Evolutionary conservation across 2,113 vertebrate species (phyloP).

Genomic region (Tiliqua scincoides): DNA sequence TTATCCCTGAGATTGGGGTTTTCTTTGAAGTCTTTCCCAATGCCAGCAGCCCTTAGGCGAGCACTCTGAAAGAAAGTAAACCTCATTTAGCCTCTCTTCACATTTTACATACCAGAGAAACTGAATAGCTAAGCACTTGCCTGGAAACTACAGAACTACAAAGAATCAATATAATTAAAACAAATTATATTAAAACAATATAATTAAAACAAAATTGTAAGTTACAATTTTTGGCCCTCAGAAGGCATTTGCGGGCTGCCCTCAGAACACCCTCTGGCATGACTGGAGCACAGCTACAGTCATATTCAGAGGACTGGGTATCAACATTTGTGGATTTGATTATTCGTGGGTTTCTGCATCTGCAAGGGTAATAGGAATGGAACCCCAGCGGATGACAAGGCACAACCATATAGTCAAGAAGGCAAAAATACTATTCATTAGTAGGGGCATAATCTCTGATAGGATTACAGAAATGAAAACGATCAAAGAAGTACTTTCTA

Average conservation of each 20-base stretch:
- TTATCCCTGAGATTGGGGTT: conserved; percentile 99
- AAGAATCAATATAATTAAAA: background rate
- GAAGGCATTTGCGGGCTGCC: no score
- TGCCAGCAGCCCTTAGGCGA: conserved; percentile 92
- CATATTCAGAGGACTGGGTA: no score
- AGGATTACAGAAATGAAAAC: background rate
- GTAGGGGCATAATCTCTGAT: background rate
- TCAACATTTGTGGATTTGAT: no score
- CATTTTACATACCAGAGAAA: background rate
- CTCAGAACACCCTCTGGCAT: no score
- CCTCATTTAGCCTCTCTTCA: conserved; percentile 15
- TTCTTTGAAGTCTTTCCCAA: conserved; percentile 99
- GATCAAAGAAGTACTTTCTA: background rate
- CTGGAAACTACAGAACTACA: background rate
- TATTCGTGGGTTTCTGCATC: no score
- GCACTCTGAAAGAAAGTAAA: conserved; percentile 85
- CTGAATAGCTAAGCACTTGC: background rate
- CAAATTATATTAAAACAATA: no score
- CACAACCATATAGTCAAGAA: background rate
- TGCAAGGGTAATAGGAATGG: no score
- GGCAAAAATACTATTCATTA: background rate
- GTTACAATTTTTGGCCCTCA: no score
- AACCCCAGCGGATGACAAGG: no score
- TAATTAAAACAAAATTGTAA: no score
- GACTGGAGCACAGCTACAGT: no score